Percentiles rank a stretch among this genome's conserved stretches.
Evolutionary conservation across 2,888 invertebrate species (phyloP).

Genomic region (Mechanitis mazaeus): DNA sequence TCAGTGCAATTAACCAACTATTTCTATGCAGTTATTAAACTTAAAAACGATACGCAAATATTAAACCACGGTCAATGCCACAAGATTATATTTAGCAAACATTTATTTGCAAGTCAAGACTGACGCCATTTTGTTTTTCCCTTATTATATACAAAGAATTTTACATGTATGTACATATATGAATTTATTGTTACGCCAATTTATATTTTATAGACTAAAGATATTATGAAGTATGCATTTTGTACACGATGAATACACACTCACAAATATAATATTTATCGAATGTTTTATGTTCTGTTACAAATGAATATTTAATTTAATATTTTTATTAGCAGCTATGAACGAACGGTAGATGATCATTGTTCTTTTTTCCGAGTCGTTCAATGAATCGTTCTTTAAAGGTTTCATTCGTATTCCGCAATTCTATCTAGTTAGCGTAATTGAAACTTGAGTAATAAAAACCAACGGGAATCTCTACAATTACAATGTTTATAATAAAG

Average conservation of each 20-base stretch:
- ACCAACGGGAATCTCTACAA: conserved; percentile 14
- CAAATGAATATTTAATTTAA: no score
- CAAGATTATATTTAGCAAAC: conserved; percentile 38
- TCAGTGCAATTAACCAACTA: conserved; percentile 57
- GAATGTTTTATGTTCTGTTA: no score
- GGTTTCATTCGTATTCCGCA: conserved; percentile 27
- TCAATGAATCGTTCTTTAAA: conserved; percentile 7
- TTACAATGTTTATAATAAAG: not conserved
- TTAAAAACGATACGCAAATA: conserved; percentile 31
- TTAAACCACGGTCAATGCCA: conserved; percentile 50
- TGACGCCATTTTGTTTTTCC: conserved; percentile 26
- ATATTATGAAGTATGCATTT: no score
- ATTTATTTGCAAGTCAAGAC: conserved; percentile 32
- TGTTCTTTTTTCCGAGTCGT: not conserved
- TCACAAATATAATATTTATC: no score
- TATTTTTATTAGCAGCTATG: no score
- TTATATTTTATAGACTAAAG: conserved; percentile 7
- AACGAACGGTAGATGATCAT: not conserved
- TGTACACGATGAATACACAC: no score
- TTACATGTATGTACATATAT: conserved; percentile 17
- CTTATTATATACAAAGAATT: conserved; percentile 27
- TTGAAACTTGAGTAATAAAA: conserved; percentile 27
- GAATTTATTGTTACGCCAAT: conserved; percentile 13
- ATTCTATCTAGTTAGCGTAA: conserved; percentile 27
- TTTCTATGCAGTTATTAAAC: conserved; percentile 37